Conservation (phyloP, 2,797 vertebrate species). For the Coccyzus lansbergi region DNA sequence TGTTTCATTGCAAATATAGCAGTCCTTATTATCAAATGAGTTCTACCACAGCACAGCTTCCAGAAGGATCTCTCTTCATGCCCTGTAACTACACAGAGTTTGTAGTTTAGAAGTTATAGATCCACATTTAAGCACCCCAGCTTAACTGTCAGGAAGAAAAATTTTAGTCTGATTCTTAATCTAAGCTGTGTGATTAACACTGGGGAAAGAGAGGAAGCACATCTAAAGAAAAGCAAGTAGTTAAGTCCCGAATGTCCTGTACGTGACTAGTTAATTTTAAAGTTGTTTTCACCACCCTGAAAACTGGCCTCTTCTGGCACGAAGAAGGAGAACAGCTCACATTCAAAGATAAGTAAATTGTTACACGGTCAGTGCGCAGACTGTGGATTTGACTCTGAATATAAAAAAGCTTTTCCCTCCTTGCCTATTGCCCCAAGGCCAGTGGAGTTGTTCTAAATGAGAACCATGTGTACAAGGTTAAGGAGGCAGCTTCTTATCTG, state of each 20-base stretch:
- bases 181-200: neutral
- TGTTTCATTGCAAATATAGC: neutral
- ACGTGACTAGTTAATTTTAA: neutral
- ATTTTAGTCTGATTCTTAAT: neutral
- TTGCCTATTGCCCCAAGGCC: neutral
- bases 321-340: neutral
- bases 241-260: neutral
- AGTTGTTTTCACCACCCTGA: conserved; percentile 29
- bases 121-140: neutral
- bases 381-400: conserved; percentile 22
- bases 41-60: neutral
- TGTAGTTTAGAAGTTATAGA: neutral
- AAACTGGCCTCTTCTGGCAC: neutral
- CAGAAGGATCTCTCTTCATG: neutral
- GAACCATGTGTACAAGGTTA: neutral
- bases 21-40: neutral
- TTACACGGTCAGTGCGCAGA: neutral
- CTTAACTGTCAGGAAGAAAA: neutral
- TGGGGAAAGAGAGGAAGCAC: rapidly evolving
- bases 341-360: conserved; percentile 6
- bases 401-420: neutral
- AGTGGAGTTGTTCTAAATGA: neutral
- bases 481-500: neutral
- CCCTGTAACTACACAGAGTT: neutral
- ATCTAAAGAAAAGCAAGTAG: neutral